phyloP scores from a whole-genome alignment of 2,797 vertebrate genomes.

The Pelodytes ibericus region DNA sequence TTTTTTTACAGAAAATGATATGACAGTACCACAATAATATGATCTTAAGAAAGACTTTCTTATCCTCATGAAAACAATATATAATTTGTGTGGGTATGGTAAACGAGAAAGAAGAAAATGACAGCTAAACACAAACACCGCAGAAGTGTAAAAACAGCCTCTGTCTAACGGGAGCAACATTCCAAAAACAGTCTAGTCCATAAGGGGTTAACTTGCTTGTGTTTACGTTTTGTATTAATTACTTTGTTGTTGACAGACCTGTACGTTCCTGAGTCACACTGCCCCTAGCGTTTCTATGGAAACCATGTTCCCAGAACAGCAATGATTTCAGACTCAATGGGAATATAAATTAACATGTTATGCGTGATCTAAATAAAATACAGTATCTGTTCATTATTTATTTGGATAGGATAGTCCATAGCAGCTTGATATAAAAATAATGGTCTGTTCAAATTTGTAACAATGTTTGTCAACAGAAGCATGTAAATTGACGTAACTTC shows the following conservation, averaged over 20 bases:
- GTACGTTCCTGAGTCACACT: conserved; percentile 2
- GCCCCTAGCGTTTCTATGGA: conserved; percentile 39
- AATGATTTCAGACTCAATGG: conserved; percentile 10
- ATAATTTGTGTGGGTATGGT: too few relatives aligned
- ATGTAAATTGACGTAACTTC: too few relatives aligned
- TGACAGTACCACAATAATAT: too few relatives aligned
- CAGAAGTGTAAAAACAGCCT: too few relatives aligned
- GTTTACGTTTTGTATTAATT: conserved; percentile 16
- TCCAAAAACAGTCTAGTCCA: neutral
- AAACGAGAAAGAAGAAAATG: too few relatives aligned
- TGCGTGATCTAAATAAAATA: conserved; percentile 18
- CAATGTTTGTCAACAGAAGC: neutral
- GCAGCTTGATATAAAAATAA: conserved; percentile 5
- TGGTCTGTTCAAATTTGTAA: conserved; percentile 2
- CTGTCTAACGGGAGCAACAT: too few relatives aligned
- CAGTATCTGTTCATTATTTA: conserved; percentile 4
- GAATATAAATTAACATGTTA: conserved; percentile 25
- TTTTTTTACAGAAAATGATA: too few relatives aligned
- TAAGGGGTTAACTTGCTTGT: neutral
- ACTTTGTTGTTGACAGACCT: conserved; percentile 1
- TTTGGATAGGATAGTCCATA: neutral
- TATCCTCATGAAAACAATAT: too few relatives aligned
- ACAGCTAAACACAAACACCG: too few relatives aligned
- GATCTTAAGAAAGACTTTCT: too few relatives aligned
- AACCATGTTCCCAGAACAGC: conserved; percentile 12